A percentile compares a stretch with the other conserved stretches of the same genome.
These are phyloP conservation scores for Cheilosia urbana DNA, from an alignment of 2,888 invertebrate species.

Conservation along the genomic window DNA sequence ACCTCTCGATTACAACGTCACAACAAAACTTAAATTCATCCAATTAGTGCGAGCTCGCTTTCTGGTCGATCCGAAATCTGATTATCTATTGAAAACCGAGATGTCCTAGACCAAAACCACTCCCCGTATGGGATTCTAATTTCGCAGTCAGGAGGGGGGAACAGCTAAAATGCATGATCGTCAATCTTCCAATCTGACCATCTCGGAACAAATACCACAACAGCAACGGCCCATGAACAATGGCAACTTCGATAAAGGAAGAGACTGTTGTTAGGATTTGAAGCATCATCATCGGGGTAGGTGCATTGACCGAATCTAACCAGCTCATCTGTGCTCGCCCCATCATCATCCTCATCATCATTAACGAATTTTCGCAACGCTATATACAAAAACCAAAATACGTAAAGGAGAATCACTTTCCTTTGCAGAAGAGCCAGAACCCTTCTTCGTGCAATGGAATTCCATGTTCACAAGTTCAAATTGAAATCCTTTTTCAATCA, in stretches of 20 bases:
- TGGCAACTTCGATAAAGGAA: conserved; percentile 26
- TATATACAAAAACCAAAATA: background rate
- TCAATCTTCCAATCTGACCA: conserved; percentile 68
- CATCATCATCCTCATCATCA: conserved; percentile 69
- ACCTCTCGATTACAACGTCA: conserved; percentile 16
- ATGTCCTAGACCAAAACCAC: conserved; percentile 25
- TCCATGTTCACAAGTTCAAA: conserved; percentile 71
- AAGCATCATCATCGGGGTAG: conserved; percentile 44
- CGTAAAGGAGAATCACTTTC: conserved; percentile 60
- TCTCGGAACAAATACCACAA: conserved; percentile 49
- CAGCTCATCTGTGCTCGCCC: conserved; percentile 32
- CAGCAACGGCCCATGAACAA: conserved; percentile 12
- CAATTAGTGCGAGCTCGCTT: conserved; percentile 58
- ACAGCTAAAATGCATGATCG: conserved; percentile 58
- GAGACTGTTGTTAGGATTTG: conserved; percentile 41
- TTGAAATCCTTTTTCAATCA: conserved; percentile 73
- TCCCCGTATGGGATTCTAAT: conserved; percentile 55
- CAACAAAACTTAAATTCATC: conserved; percentile 55
- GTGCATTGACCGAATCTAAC: conserved; percentile 69
- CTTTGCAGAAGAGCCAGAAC: conserved; percentile 42
- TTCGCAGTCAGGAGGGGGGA: conserved; percentile 50
- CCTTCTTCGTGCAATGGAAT: conserved; percentile 43
- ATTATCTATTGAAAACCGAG: conserved; percentile 46
- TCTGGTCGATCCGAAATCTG: conserved; percentile 45
- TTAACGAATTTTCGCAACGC: conserved; percentile 56